Percentiles rank a stretch among this genome's conserved stretches.
Evolutionary conservation across 1,140 invertebrate species (phyloP).

Genomic region (Ceratitis capitata): DNA sequence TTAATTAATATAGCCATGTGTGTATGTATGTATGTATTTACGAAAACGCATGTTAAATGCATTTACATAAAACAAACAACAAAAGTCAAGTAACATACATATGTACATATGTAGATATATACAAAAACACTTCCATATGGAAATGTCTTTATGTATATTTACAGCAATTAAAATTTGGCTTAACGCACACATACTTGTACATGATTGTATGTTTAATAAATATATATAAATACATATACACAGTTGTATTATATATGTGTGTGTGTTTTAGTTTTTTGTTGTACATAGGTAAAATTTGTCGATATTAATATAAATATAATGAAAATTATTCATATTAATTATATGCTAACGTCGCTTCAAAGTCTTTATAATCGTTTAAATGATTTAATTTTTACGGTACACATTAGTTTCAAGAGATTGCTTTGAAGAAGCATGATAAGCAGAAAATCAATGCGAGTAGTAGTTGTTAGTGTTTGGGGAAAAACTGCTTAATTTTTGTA

Average conservation of each 20-base stretch:
- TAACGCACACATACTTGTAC: background rate
- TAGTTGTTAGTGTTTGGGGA: background rate
- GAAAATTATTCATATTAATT: slow-evolving; percentile 8
- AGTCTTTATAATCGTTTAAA: background rate
- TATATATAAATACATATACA: background rate
- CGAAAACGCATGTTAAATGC: background rate
- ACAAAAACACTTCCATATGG: background rate
- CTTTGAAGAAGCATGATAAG: background rate
- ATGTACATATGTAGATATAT: background rate
- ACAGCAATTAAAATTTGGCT: background rate
- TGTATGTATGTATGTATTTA: background rate
- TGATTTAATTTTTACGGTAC: slow-evolving; percentile 1
- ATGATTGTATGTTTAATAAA: background rate
- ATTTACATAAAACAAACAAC: slow-evolving; percentile 33
- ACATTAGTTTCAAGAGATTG: background rate
- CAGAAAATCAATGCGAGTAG: background rate
- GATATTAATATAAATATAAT: background rate
- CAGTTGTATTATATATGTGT: too few relatives aligned
- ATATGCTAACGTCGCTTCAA: background rate
- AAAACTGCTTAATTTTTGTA: background rate
- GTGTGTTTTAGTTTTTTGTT: background rate
- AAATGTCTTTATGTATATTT: background rate
- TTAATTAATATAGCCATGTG: too few relatives aligned
- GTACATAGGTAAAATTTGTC: background rate
- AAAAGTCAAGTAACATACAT: background rate